Evolutionary conservation across 2,797 vertebrate species (phyloP).

Genomic region (Chelonia mydas): DNA sequence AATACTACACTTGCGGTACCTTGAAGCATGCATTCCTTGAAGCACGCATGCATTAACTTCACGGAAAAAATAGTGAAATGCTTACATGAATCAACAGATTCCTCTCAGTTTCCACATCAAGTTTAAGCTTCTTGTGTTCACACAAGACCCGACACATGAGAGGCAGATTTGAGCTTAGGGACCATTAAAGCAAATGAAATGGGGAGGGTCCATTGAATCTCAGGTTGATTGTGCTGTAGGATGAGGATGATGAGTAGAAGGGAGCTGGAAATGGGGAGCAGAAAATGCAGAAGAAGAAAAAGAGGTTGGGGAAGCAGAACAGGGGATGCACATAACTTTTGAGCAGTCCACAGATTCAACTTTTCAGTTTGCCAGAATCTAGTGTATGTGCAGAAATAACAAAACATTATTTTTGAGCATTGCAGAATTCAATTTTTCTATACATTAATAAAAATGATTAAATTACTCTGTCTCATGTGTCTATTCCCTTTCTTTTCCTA

Average conservation of each 20-base stretch:
- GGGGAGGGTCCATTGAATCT: not conserved
- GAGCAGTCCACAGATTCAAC: not conserved
- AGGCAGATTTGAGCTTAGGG: not conserved
- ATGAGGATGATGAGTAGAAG: not conserved
- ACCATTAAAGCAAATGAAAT: not conserved
- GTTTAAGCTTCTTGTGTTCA: not conserved
- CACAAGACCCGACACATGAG: not conserved
- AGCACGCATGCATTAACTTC: not conserved
- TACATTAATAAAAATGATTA: not conserved
- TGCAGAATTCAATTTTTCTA: not conserved
- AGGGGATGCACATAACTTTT: not conserved
- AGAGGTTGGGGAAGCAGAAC: not conserved
- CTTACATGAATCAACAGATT: not conserved
- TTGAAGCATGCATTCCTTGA: not conserved
- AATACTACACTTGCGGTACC: not conserved
- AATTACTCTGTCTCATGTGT: not conserved
- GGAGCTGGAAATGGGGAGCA: not conserved
- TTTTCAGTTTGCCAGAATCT: not conserved
- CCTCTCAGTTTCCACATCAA: not conserved
- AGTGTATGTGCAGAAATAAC: not conserved
- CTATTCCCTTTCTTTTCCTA: conserved; percentile 19
- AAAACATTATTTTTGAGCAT: not conserved
- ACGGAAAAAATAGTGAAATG: not conserved
- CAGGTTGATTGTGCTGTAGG: not conserved
- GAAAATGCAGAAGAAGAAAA: not conserved